Conservation (phyloP, 2,797 vertebrate species). For the Artibeus lituratus region DNA sequence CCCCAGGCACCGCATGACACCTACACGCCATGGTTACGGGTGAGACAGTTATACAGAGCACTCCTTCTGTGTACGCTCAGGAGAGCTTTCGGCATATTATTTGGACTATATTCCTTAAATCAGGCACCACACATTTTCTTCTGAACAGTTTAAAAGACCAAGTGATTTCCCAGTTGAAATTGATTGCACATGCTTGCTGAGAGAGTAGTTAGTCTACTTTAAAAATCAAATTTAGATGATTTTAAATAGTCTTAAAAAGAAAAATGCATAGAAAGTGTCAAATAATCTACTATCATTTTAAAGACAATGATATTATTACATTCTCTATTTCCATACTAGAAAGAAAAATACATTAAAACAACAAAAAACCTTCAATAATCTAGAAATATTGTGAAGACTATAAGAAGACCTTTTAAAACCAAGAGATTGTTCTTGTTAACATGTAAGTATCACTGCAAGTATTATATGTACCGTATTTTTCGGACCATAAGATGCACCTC, state of each 20-base stretch:
- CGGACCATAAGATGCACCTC: too few relatives aligned
- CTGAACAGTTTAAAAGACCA: not conserved
- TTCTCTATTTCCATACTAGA: not conserved
- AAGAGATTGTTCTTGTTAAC: not conserved
- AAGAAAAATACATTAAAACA: not conserved
- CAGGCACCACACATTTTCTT: not conserved
- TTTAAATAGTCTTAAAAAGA: not conserved
- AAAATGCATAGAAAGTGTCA: not conserved
- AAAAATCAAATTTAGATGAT: not conserved
- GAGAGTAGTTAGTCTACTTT: not conserved
- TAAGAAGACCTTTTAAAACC: not conserved
- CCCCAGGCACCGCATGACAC: not conserved
- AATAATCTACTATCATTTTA: not conserved
- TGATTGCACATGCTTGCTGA: not conserved
- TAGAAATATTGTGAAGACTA: not conserved
- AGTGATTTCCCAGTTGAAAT: not conserved
- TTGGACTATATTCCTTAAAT: not conserved
- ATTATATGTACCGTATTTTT: not conserved
- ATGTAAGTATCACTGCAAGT: not conserved
- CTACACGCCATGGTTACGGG: fast-evolving
- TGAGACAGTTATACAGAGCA: not conserved
- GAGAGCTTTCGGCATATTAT: not conserved
- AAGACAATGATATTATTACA: not conserved
- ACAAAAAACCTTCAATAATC: not conserved
- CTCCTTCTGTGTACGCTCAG: too few relatives aligned